Base-by-base conservation (phyloP, 2,797 vertebrate genomes). In the Lepidocolaptes lacrymiger region DNA sequence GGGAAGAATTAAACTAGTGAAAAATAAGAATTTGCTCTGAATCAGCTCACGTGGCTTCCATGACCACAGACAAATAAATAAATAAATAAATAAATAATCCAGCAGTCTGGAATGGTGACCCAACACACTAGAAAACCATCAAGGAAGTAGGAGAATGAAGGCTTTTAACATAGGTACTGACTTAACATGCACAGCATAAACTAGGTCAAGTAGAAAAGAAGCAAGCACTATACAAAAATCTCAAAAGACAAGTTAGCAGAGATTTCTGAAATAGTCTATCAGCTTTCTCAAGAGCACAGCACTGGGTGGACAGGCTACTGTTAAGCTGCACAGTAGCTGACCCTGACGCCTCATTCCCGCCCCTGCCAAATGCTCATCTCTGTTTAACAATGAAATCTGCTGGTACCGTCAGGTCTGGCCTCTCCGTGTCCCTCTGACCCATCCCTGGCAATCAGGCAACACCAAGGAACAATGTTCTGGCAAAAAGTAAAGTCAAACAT, bases 201-300 rank as follows among this genome's bases (percentile, higher is more conserved):
- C 77, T 94, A 96, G 95, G 93, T 95, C 95, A 96, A 68, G 80
- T 63, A 96, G 88, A 88, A 96, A 82, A 81, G 82, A 59, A 88
- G 94, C 46, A 78, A 88, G 76, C 44, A 28, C 76, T 63, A 1
- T 22, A 92, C 21, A 87, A 71, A 86, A 90, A 91, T 56, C 88
- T 51, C 67, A 56, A 36, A 81, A 93, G 83, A 90, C 93, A 90
- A 88, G 76, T 79, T 90, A 93, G 46, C 67, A 73, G 74, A 82
- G 74, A 63, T 27, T 73, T 80, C 71, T 79, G 56, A 46, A 90
- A 32, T 5, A 71, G 76, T n/a, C 77, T 22, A 24, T 66, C 46
- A 58, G 69, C 51, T 75, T 89, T 51, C 72, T 44, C 69, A 51
- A 3, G 8, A 48, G 49, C 78, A 56, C 81, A 74, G 61, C 8